Evolutionary conservation across 2,113 vertebrate species (phyloP), one percentile per base, ranked within the genome.

Genomic region (Onychorhynchus coronatus): DNA sequence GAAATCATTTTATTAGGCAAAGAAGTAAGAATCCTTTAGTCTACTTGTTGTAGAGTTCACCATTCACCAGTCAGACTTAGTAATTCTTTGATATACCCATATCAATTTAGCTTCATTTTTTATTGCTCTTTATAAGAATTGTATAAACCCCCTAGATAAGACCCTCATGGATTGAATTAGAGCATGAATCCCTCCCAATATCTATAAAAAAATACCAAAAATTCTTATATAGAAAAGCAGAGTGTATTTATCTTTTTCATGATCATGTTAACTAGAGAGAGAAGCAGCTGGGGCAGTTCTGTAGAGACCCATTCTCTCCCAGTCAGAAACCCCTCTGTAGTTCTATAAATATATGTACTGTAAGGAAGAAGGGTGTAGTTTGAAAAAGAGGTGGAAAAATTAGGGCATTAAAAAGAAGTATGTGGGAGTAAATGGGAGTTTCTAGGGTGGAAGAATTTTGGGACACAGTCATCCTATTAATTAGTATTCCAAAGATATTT

Each of bases 401-500:
- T 8, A 28, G 89, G 73, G 42, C 56, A 95, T 81, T 89, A 85
- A 74, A 87, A 86, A 87, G 63, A 92, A 73, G 15, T 11, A 39
- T 12, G 58, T 22, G 41, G 62, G 46, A 75, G 24, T 82, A 85
- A 78, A 76, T 73, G 56, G 77, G 53, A 79, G 25, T 41, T 78
- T 17, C 44, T 39, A 33, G 27, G 23, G 14, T 93, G 33, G 79
- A 77, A 37, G 72, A 74, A 91, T 77, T 88, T 92, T 16, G 86
- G 72, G 52, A 50, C 2, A 7, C 30, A 59, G 50, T 47, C 42
- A 71, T 77, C 33, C 72, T 47, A 30, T 42, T 85, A 91, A 94
- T 97, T 88, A 86, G 30, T 13, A 86, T 91, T 90, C 63, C 71
- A 47, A 84, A 71, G 79, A 39, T 63, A 77, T 39, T 84, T 95